Percentiles rank a stretch among this genome's conserved stretches.
Conservation (phyloP, 2,797 vertebrate genomes). For the Clarias platycephalus region DNA sequence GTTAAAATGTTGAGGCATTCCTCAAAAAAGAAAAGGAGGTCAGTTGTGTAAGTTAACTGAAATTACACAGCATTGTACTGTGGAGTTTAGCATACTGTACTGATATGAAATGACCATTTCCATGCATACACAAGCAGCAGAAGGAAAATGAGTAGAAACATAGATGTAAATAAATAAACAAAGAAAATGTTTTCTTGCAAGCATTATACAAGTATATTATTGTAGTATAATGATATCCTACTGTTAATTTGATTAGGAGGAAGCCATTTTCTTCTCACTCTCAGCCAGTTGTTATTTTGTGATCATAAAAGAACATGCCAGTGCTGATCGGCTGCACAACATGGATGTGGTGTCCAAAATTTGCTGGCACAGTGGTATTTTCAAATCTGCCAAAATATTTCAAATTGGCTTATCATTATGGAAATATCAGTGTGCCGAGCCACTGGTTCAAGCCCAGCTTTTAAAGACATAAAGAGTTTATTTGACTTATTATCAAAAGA, state of each 20-base stretch:
- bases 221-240: neutral
- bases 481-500: neutral
- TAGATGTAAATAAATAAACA: neutral
- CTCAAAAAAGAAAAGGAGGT: neutral
- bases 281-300: slow-evolving; percentile 7
- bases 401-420: slow-evolving; percentile 4
- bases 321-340: neutral
- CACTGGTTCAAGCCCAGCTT: neutral
- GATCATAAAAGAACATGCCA: slow-evolving; percentile 5
- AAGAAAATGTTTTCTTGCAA: slow-evolving; percentile 14
- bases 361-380: neutral
- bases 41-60: neutral
- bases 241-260: neutral
- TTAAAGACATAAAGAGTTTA: neutral
- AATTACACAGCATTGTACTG: neutral
- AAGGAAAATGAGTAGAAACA: slow-evolving; percentile 9
- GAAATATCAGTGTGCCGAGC: neutral
- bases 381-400: neutral
- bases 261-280: neutral
- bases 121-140: slow-evolving; percentile 8
- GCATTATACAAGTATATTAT: neutral
- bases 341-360: slow-evolving; percentile 16
- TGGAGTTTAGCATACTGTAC: neutral
- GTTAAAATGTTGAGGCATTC: neutral
- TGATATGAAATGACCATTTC: slow-evolving; percentile 2